phyloP scores from a whole-genome alignment of 2,888 invertebrate genomes.

The Uropetala carovei region DNA sequence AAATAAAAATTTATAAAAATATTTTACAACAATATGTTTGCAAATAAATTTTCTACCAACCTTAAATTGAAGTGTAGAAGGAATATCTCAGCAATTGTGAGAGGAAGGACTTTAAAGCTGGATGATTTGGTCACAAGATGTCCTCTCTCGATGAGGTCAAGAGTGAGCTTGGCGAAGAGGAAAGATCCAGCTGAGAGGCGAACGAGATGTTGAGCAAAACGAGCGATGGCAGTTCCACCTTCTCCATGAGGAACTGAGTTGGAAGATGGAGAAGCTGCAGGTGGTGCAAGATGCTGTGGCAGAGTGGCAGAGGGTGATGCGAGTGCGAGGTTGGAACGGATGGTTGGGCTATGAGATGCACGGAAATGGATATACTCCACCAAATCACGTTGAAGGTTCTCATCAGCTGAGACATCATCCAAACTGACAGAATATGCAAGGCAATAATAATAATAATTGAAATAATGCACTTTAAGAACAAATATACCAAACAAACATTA shows the following conservation, averaged over 20 bases:
- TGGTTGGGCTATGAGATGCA: slow-evolving; percentile 86
- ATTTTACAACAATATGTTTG: neutral
- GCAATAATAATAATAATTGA: too few relatives aligned
- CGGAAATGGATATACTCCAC: slow-evolving; percentile 91
- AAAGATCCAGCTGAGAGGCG: slow-evolving; percentile 92
- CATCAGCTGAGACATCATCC: slow-evolving; percentile 82
- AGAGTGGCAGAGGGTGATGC: slow-evolving; percentile 80
- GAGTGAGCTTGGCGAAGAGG: slow-evolving; percentile 91
- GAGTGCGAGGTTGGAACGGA: slow-evolving; percentile 86
- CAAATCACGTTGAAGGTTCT: slow-evolving; percentile 90
- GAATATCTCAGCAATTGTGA: slow-evolving; percentile 92
- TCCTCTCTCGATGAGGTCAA: slow-evolving; percentile 94
- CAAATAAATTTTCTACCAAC: slow-evolving; percentile 10
- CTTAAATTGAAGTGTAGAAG: slow-evolving; percentile 92
- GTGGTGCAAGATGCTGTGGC: neutral
- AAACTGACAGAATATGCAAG: slow-evolving; percentile 76
- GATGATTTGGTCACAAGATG: slow-evolving; percentile 95
- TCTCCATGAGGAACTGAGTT: slow-evolving; percentile 67
- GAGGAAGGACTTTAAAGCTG: slow-evolving; percentile 93
- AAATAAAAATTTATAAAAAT: neutral
- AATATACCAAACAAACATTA: too few relatives aligned
- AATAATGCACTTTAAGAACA: too few relatives aligned
- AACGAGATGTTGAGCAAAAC: slow-evolving; percentile 91
- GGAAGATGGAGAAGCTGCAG: slow-evolving; percentile 16
- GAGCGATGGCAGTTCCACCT: slow-evolving; percentile 72